These are phyloP conservation scores for pig (Sus scrofa) DNA, from an alignment of 2,113 vertebrate genomes.

Conservation along the genomic window DNA sequence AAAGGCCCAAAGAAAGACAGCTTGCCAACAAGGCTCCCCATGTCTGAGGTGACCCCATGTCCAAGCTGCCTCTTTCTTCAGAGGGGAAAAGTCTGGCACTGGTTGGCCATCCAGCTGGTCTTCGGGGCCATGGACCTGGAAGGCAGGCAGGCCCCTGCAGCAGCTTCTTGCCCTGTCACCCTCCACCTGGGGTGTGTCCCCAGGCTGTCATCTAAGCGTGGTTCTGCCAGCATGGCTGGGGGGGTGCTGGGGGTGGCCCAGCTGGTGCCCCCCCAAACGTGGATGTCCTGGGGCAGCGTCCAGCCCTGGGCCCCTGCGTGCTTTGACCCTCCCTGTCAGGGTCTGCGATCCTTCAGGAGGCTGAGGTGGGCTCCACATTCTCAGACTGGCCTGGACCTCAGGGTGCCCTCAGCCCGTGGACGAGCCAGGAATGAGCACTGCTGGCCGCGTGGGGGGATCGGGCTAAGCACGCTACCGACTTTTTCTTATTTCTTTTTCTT, in stretches of 20 bases:
- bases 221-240: not conserved
- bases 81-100: not conserved
- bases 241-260: not conserved
- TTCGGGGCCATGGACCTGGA: not conserved
- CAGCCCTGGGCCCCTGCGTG: not conserved
- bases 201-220: not conserved
- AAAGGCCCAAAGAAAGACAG: not conserved
- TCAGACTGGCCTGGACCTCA: rapidly evolving
- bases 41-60: not conserved
- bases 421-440: rapidly evolving
- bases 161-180: not conserved
- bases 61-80: not conserved
- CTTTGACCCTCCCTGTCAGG: not conserved
- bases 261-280: not conserved
- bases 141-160: too few species aligned
- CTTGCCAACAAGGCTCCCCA: not conserved
- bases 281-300: not conserved
- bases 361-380: not conserved
- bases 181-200: not conserved
- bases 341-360: not conserved
- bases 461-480: too few species aligned
- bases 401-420: rapidly evolving
- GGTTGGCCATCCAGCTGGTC: not conserved
- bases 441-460: rapidly evolving
- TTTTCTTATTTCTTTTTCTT: too few species aligned